phyloP scores from a whole-genome alignment of 2,797 vertebrate genomes.

The Silurus lanzhouensis region DNA sequence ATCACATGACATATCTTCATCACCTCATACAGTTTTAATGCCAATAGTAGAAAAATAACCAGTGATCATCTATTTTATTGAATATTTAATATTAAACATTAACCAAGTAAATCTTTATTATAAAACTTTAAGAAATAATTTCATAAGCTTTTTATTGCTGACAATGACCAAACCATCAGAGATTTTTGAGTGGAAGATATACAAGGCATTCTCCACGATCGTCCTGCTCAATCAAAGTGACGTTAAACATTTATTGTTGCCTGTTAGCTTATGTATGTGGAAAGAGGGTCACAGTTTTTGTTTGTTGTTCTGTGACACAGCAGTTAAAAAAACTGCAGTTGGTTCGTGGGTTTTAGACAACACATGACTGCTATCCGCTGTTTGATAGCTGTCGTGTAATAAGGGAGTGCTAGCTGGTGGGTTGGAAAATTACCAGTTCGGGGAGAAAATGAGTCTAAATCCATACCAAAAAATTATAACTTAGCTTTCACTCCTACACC shows the following conservation, averaged over 20 bases:
- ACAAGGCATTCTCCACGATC: not conserved
- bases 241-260: not conserved
- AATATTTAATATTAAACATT: not conserved
- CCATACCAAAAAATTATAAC: not conserved
- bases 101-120: not conserved
- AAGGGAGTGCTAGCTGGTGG: not conserved
- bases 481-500: not conserved
- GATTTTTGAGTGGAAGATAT: not conserved
- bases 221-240: not conserved
- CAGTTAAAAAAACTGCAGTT: not conserved
- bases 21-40: not conserved
- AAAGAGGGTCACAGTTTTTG: not conserved
- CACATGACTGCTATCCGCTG: no score
- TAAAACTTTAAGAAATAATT: not conserved
- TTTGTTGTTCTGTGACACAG: not conserved
- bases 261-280: not conserved
- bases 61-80: not conserved
- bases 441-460: not conserved
- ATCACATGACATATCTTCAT: no score
- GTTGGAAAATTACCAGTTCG: not conserved
- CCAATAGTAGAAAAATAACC: not conserved
- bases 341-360: not conserved
- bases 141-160: not conserved
- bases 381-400: not conserved
- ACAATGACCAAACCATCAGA: not conserved